Conservation (phyloP, 2,113 vertebrate genomes). For the Pseudorasbora parva region DNA sequence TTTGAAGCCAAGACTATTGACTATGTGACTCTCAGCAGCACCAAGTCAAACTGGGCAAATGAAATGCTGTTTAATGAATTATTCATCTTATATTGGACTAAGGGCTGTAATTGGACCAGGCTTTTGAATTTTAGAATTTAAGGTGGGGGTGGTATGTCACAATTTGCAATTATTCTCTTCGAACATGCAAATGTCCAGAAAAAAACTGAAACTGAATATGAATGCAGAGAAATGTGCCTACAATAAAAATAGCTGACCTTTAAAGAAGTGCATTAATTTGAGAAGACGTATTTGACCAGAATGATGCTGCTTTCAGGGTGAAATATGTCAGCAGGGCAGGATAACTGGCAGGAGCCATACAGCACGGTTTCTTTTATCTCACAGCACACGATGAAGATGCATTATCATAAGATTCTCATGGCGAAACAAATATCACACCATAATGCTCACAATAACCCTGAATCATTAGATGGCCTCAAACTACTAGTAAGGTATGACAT, state of each 20-base stretch:
- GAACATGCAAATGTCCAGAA: neutral
- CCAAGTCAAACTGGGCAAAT: slow-evolving; percentile 31
- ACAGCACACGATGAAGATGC: neutral
- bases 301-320: neutral
- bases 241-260: slow-evolving; percentile 23
- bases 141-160: neutral
- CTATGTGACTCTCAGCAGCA: neutral
- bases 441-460: neutral
- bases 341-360: neutral
- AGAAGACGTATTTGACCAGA: neutral
- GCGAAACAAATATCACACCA: neutral
- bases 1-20: slow-evolving; percentile 59
- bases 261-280: neutral
- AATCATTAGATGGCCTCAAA: slow-evolving; percentile 16
- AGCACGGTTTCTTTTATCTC: neutral
- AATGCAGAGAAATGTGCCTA: neutral
- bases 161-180: neutral
- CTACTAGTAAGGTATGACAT: slow-evolving; percentile 8
- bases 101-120: slow-evolving; percentile 13
- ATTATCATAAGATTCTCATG: neutral
- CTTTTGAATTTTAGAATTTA: neutral
- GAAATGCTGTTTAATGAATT: slow-evolving; percentile 9
- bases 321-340: neutral
- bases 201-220: neutral
- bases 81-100: slow-evolving; percentile 9